phyloP scores from a whole-genome alignment of 2,113 vertebrate species.

The Sitta europaea region DNA sequence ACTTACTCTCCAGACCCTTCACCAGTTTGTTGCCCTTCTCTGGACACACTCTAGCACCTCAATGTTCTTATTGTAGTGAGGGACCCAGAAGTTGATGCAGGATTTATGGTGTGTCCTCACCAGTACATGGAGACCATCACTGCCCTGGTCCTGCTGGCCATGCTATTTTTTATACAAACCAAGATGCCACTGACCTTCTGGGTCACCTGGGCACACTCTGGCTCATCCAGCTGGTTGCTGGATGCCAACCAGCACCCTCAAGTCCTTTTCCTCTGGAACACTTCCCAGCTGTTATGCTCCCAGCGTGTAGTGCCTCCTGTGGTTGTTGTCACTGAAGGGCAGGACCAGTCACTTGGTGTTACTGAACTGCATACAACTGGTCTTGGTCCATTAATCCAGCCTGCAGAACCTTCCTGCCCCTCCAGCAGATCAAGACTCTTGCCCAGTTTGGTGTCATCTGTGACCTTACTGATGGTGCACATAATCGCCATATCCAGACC shows the following conservation, averaged over 20 bases:
- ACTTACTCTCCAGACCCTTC: not conserved
- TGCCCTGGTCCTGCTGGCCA: not conserved
- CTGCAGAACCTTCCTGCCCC: not conserved
- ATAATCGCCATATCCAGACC: not conserved
- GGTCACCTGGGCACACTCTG: not conserved
- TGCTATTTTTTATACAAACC: not conserved
- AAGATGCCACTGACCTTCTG: not conserved
- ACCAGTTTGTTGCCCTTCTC: not conserved
- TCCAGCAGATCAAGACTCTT: not conserved
- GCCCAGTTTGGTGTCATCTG: not conserved
- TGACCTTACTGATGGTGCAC: accelerated
- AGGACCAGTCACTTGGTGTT: not conserved
- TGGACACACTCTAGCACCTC: not conserved
- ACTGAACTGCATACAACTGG: too few relatives aligned
- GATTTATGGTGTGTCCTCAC: not conserved
- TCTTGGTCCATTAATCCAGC: not conserved
- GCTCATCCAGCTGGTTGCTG: not conserved
- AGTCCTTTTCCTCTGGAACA: not conserved
- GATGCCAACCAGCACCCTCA: accelerated
- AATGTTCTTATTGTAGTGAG: not conserved
- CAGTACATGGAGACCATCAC: not conserved
- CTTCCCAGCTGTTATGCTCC: not conserved
- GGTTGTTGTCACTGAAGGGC: not conserved
- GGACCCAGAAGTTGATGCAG: not conserved
- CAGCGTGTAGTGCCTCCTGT: accelerated